Evolutionary conservation across 1,140 invertebrate genomes (phyloP).

Genomic region (Diprion similis): DNA sequence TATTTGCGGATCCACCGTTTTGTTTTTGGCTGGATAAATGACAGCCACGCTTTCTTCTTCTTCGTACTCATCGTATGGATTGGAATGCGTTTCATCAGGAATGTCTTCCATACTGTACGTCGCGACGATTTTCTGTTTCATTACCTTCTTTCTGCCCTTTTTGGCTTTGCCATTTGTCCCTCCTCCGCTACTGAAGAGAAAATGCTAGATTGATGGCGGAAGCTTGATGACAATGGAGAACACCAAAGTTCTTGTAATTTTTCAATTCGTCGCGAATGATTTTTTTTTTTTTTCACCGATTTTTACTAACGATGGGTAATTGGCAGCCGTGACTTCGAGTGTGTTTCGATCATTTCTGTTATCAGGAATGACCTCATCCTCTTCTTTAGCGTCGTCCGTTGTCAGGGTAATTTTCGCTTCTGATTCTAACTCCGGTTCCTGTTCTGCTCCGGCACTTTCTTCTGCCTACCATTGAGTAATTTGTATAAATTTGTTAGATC

Average conservation of each 20-base stretch:
- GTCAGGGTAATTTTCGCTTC: background rate
- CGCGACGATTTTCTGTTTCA: background rate
- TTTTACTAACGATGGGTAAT: slow-evolving; percentile 3
- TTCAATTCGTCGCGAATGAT: too few relatives aligned
- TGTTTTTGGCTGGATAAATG: background rate
- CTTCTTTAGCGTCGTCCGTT: background rate
- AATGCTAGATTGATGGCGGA: too few relatives aligned
- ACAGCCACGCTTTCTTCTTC: background rate
- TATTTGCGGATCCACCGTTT: background rate
- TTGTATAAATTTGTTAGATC: background rate
- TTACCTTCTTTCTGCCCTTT: background rate
- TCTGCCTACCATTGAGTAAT: background rate
- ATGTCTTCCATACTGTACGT: background rate
- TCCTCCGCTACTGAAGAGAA: background rate
- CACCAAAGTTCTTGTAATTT: too few relatives aligned
- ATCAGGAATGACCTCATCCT: background rate
- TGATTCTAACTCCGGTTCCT: background rate
- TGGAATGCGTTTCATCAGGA: background rate
- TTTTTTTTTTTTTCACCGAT: background rate
- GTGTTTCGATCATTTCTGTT: background rate
- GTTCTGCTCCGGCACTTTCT: background rate
- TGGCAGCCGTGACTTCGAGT: background rate
- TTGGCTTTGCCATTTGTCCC: background rate
- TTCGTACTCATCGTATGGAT: background rate
- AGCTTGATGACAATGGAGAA: too few relatives aligned